Evolutionary conservation across 2,113 vertebrate genomes (phyloP), one percentile per base, ranked within the genome.

Genomic region (Percopsis transmontana): DNA sequence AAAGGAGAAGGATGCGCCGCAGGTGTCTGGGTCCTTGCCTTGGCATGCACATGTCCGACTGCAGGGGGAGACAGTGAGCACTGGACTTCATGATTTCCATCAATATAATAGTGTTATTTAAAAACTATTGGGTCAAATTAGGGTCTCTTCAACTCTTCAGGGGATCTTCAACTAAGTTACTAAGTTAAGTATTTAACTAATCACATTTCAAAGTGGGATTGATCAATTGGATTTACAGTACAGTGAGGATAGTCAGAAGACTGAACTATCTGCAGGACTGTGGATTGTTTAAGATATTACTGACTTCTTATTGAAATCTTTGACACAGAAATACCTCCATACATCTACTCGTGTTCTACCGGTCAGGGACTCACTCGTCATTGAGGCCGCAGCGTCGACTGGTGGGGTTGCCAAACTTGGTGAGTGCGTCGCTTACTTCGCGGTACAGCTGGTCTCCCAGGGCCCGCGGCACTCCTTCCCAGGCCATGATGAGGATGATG

Each of bases 11-110:
- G 97, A 99, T 66, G 97, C 97, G 0, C 97, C 97, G 0, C 95
- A 96, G 68, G 88, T 94, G 62, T 98, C 96, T 16, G 93, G 81
- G 83, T 99, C 96, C 74, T 97, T 98, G 82, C 97, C 97, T 77
- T 99, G 97, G 86, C 97, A 99, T 0, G 97, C 97, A n/a, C 97
- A 99, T 79, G 97, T 99, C 66, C 97, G 97, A 88, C 97, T 99
- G 90, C 44, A 88, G 72, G 70, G 72, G 77, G 84, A 79, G 70
- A 89, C 55, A 84, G 58, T 13, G 47, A 79, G 66, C 45, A 47
- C n/a, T 47, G 27, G n/a, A 47, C 11, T 47, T 47, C 45, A 47
- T 47, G 45, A 16, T n/a, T 47, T 16, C 27, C 27, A 33, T 33
- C 27, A 47, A 13, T 47, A 47, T n/a, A 47, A 33, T 33, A 7